Base-by-base conservation (phyloP, 2,888 invertebrate genomes). In the Metopia argyrocephala region DNA sequence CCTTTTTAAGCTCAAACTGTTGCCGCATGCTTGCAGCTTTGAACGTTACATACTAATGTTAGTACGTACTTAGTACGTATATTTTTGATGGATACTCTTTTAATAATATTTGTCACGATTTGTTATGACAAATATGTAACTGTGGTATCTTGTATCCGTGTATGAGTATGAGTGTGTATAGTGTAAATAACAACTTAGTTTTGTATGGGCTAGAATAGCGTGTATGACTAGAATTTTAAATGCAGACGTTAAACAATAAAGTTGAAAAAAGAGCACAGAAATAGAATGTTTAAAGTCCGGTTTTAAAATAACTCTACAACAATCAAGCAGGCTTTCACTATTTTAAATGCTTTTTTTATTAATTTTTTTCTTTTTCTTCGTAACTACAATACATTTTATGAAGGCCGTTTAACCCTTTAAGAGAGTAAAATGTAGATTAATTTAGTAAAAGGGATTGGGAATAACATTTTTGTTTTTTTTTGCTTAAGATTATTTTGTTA, bases 111-210 rank as follows among this genome's bases (percentile, higher is more conserved):
- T 75, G 81, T 81, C 81, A 81, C 81, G 81, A 81, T 78, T 78
- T 81, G 74, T 70, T 78, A 81, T 81, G 81, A 69, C 78, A 78
- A 81, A 81, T 62, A 81, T 81, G 74, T 74, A 81, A 71, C 57
- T 57, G 70, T 62, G 81, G 78, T 75, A 81, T 80, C 73, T 61
- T 38, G 9, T 50, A 38, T 70, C 59, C 38, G 28, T 46, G 59
- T 54, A 12, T 66, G 18, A 56, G 50, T 21, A 46, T 45, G 65
- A n/a, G 54, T 54, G 12, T 4, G 1, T 3, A 3, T 15, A 12
- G 38, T 15, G 15, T 3, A 6, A 31, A 7, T 12, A 31, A 12
- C 38, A 38, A 15, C 12, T 38, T 38, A 38, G 38, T 2, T 38
- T 12, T 38, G 38, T 61, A 25, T 61, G 57, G 28, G 78, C 45